These are phyloP conservation scores for Sinonovacula constricta DNA, from an alignment of 1,140 invertebrate species.

Conservation along the genomic window DNA sequence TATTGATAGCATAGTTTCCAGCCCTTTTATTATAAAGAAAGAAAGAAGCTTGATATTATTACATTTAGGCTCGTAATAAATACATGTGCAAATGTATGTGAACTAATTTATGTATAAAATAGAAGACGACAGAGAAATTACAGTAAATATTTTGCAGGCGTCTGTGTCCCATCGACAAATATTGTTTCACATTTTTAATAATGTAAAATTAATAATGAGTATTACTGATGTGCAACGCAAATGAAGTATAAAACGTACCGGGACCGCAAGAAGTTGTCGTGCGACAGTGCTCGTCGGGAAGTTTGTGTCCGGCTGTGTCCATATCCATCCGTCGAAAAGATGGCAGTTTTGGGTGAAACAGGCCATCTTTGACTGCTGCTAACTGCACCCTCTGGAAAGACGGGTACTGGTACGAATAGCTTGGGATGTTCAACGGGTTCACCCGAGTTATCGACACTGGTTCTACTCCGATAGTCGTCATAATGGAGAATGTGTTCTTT, in stretches of 20 bases:
- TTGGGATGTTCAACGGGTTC: constrained; percentile 70
- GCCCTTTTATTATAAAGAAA: too few relatives aligned
- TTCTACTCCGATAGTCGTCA: constrained; percentile 73
- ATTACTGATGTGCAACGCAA: neutral
- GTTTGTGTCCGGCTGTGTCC: constrained; percentile 74
- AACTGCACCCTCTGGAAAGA: constrained; percentile 70
- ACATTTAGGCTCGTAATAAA: too few relatives aligned
- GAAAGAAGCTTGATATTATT: too few relatives aligned
- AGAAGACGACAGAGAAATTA: too few relatives aligned
- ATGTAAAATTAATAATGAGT: constrained; percentile 5
- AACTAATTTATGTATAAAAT: too few relatives aligned
- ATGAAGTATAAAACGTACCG: constrained; percentile 61
- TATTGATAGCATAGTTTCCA: too few relatives aligned
- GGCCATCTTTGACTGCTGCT: constrained; percentile 73
- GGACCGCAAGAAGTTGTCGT: constrained; percentile 74
- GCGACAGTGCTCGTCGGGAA: constrained; percentile 76
- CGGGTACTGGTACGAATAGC: constrained; percentile 74
- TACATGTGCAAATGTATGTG: too few relatives aligned
- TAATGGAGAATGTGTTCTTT: constrained; percentile 27
- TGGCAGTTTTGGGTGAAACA: constrained; percentile 76
- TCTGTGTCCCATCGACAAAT: too few relatives aligned
- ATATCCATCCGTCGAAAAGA: constrained; percentile 77
- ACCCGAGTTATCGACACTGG: constrained; percentile 56
- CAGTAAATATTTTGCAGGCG: too few relatives aligned
- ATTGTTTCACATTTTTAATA: too few relatives aligned